Conservation (phyloP, 2,797 vertebrate species). For the Nyctibius grandis region DNA sequence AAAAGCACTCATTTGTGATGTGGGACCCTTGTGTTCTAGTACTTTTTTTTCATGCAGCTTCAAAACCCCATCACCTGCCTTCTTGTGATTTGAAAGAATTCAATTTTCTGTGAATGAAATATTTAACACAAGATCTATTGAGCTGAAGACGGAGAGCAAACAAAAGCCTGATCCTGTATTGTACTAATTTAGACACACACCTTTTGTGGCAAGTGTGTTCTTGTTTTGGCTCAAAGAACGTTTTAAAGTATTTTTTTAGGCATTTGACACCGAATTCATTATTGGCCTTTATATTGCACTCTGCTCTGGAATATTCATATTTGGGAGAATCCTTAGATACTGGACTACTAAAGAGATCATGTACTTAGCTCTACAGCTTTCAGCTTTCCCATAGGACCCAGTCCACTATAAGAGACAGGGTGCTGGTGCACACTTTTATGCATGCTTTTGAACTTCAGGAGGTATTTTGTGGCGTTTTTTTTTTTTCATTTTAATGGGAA, state of each 20-base stretch:
- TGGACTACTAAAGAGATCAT: not conserved
- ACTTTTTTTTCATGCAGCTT: not conserved
- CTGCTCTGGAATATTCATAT: not conserved
- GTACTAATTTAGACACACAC: not conserved
- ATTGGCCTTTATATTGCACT: not conserved
- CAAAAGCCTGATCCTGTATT: not conserved
- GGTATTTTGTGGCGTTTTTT: not conserved
- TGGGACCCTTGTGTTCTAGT: not conserved
- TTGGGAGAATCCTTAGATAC: not conserved
- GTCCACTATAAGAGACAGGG: not conserved
- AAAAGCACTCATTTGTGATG: not conserved
- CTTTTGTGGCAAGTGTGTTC: not conserved
- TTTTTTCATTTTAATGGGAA: not conserved
- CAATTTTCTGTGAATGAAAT: not conserved
- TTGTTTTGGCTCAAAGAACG: not conserved
- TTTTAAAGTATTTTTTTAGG: not conserved
- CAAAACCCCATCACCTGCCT: not conserved
- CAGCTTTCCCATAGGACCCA: not conserved
- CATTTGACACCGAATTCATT: not conserved
- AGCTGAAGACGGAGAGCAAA: not conserved
- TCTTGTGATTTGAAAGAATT: not conserved
- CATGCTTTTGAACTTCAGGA: not conserved
- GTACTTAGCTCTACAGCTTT: not conserved
- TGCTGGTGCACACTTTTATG: not conserved
- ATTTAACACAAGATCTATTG: not conserved